phyloP scores from a whole-genome alignment of 2,113 vertebrate genomes.

The Ceyx margarethae region DNA sequence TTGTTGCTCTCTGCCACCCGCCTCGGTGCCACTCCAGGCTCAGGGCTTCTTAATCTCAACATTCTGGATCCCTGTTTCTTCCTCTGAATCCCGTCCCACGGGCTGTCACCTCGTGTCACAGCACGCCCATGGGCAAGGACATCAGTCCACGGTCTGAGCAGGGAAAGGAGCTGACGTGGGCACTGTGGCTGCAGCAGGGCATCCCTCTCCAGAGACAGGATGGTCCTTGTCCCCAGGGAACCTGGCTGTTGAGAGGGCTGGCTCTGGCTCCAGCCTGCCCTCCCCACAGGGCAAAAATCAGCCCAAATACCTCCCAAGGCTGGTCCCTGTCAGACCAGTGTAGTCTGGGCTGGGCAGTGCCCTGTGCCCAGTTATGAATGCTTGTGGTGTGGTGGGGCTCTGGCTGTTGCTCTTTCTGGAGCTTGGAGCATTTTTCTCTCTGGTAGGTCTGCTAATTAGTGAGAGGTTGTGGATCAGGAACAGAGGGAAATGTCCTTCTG shows the following conservation, averaged over 20 bases:
- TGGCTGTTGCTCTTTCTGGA: neutral
- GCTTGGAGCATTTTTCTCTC: conserved; percentile 15
- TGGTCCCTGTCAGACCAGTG: too few species aligned
- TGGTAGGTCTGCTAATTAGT: conserved; percentile 11
- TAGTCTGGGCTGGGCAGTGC: rapidly evolving
- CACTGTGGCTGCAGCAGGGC: neutral
- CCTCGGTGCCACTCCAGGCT: neutral
- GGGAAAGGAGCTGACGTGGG: neutral
- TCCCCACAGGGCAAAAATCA: neutral
- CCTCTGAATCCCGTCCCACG: rapidly evolving
- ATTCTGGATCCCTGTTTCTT: rapidly evolving
- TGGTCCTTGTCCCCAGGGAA: neutral
- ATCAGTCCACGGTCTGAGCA: rapidly evolving
- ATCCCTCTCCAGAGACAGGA: neutral
- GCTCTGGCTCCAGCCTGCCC: neutral
- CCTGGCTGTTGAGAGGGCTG: neutral
- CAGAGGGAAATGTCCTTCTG: conserved; percentile 43
- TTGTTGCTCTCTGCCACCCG: rapidly evolving
- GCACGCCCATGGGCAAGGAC: rapidly evolving
- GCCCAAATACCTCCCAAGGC: rapidly evolving
- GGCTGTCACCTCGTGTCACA: rapidly evolving
- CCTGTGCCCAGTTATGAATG: neutral
- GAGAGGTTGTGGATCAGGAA: conserved; percentile 39
- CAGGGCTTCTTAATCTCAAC: neutral
- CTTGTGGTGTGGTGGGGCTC: rapidly evolving